Evolutionary conservation across 2,888 invertebrate genomes (phyloP).

Genomic region (Drosophila austrosaltans): DNA sequence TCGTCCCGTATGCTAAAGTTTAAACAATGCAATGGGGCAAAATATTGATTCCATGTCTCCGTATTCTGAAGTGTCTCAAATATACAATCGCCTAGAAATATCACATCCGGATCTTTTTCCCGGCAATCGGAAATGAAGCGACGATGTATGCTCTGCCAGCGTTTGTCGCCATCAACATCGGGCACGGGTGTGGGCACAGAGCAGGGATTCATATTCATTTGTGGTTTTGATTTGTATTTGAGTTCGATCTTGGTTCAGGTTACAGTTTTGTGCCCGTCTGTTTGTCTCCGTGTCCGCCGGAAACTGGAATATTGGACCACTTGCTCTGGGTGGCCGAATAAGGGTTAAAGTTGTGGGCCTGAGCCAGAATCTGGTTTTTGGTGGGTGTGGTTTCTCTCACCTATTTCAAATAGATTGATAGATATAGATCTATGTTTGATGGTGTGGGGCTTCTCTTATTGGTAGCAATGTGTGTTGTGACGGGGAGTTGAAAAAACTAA

Average conservation of each 20-base stretch:
- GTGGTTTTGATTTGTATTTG: not conserved
- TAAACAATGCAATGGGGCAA: constrained; percentile 95
- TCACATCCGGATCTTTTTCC: constrained; percentile 95
- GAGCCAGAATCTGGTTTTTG: constrained; percentile 9
- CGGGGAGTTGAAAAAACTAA: constrained; percentile 15
- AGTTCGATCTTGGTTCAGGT: not conserved
- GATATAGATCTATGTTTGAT: not conserved
- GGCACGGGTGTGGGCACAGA: constrained; percentile 88
- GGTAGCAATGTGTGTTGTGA: constrained; percentile 1
- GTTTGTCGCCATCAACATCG: constrained; percentile 92
- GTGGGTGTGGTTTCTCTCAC: constrained; percentile 10
- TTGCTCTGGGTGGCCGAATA: not conserved
- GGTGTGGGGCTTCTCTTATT: constrained; percentile 3
- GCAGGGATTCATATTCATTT: constrained; percentile 88
- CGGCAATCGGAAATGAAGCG: constrained; percentile 92
- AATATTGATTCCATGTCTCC: constrained; percentile 94
- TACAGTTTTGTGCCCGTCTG: not conserved
- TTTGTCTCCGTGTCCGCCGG: not conserved
- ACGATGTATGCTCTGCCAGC: constrained; percentile 87
- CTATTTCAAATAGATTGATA: not conserved
- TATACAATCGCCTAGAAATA: constrained; percentile 95
- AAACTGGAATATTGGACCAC: not conserved
- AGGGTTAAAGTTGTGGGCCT: constrained; percentile 8
- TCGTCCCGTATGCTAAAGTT: constrained; percentile 94
- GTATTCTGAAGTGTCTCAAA: constrained; percentile 92